Evolutionary conservation across 2,888 invertebrate species (phyloP), one percentile per base, ranked within the genome.

Genomic region (Pandemis corylana): DNA sequence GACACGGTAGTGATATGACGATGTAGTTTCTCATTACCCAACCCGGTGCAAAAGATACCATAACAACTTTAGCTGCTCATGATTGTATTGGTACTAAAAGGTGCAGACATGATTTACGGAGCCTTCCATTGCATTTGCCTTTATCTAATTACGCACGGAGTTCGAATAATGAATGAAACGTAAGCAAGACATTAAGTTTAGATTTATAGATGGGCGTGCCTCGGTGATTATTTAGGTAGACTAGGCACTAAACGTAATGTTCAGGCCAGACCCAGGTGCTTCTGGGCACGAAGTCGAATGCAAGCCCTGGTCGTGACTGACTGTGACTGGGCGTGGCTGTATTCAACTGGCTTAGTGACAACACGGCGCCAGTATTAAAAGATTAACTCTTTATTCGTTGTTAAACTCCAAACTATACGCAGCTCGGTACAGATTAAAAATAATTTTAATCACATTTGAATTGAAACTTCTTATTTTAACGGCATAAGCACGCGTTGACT

Each of bases 221-320:
- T 20, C 49, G 65, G 56, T 59, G 65, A 61, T 70, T 42, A 65
- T 49, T 56, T 20, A 69, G 70, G 61, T 74, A 59, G 59, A 20
- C 36, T 49, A 69, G 65, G 65, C 69, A 69, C 41, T 46, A 53
- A 67, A 59, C 20, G 70, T 67, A 70, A 69, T 62, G 62, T 46
- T 36, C 56, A 61, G 42, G 10, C 66, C 56, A 56, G 61, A 59
- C 68, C 72, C 72, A 76, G 66, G 76, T 70, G 73, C 69, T 76
- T 66, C 76, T 76, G 67, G 69, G 68, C 69, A 73, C 62, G 69
- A 62, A 53, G 64, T 44, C 66, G 46, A 68, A 62, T 67, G 71
- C 67, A 71, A 75, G 70, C 51, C 68, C 67, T 46, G 71, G 62
- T 75, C 66, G 71, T 75, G 70, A 75, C 67, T 75, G 70, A 75